These are phyloP conservation scores for Ennomos erosarius DNA, from an alignment of 2,888 invertebrate species.

Conservation along the genomic window DNA sequence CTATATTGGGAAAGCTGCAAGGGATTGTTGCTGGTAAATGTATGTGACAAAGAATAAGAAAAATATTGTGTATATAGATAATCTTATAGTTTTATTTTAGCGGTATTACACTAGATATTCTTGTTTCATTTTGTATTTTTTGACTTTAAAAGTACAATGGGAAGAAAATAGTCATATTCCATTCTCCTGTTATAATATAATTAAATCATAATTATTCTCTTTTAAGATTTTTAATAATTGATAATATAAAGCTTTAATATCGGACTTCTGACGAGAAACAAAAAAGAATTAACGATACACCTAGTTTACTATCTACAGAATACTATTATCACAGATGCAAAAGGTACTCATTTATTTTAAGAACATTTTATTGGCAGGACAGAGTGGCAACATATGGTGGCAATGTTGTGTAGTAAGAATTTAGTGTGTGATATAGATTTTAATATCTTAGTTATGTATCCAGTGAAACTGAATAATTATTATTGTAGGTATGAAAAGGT, in stretches of 20 bases:
- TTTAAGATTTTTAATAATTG: slow-evolving; percentile 16
- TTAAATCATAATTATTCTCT: background rate
- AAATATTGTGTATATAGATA: too few species aligned
- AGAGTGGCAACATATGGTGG: slow-evolving; percentile 18
- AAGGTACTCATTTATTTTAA: slow-evolving; percentile 22
- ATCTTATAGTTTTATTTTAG: too few species aligned
- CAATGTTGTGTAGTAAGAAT: slow-evolving; percentile 1
- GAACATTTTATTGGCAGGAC: slow-evolving; percentile 24
- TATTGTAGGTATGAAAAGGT: too few species aligned
- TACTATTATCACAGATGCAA: slow-evolving; percentile 44
- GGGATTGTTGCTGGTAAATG: too few species aligned
- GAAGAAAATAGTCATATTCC: slow-evolving; percentile 39
- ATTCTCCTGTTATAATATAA: slow-evolving; percentile 31
- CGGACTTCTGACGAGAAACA: slow-evolving; percentile 37
- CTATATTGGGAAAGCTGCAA: too few species aligned
- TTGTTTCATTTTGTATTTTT: too few species aligned
- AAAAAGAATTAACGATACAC: slow-evolving; percentile 29
- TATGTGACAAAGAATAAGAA: too few species aligned
- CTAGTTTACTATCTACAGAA: slow-evolving; percentile 37
- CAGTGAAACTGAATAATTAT: background rate
- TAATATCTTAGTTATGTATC: background rate
- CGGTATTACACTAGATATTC: too few species aligned
- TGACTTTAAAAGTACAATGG: slow-evolving; percentile 21
- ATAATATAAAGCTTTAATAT: slow-evolving; percentile 12
- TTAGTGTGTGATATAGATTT: slow-evolving; percentile 7